These are phyloP conservation scores for Zaprionus gabonicus DNA, from an alignment of 1,140 invertebrate genomes.

Conservation along the genomic window DNA sequence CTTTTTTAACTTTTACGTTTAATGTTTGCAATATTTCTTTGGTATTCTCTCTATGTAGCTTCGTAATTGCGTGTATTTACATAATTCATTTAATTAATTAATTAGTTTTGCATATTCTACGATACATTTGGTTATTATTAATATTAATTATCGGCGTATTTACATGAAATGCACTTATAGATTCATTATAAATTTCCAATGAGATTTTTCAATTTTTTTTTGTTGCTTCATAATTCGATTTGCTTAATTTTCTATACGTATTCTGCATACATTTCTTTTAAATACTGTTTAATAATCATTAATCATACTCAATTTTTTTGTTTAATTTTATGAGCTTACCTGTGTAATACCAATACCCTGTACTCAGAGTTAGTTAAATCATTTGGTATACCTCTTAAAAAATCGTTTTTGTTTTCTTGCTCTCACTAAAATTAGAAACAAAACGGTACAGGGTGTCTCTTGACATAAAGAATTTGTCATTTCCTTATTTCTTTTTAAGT, in stretches of 20 bases:
- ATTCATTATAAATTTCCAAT: constrained; percentile 32
- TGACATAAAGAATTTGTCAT: neutral
- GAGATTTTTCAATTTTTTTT: constrained; percentile 10
- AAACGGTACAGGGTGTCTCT: constrained; percentile 14
- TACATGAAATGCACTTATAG: constrained; percentile 40
- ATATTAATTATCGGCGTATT: constrained; percentile 29
- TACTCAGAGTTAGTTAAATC: neutral
- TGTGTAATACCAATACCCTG: constrained; percentile 19
- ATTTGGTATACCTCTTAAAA: neutral
- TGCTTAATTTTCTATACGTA: constrained; percentile 27
- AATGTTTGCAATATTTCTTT: constrained; percentile 1
- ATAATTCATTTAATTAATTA: constrained; percentile 40
- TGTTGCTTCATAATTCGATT: constrained; percentile 29
- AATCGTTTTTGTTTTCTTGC: neutral
- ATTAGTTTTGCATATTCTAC: constrained; percentile 23
- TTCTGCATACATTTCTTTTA: constrained; percentile 20
- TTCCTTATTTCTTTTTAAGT: neutral
- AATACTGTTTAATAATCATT: constrained; percentile 46
- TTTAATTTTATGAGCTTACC: constrained; percentile 18
- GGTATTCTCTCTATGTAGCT: neutral
- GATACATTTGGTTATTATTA: constrained; percentile 18
- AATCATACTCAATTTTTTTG: constrained; percentile 15
- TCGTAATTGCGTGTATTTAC: constrained; percentile 42
- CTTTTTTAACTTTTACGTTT: neutral
- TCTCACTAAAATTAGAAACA: neutral